Evolutionary conservation across 2,113 vertebrate genomes (phyloP).

Genomic region (Crotalus tigris): DNA sequence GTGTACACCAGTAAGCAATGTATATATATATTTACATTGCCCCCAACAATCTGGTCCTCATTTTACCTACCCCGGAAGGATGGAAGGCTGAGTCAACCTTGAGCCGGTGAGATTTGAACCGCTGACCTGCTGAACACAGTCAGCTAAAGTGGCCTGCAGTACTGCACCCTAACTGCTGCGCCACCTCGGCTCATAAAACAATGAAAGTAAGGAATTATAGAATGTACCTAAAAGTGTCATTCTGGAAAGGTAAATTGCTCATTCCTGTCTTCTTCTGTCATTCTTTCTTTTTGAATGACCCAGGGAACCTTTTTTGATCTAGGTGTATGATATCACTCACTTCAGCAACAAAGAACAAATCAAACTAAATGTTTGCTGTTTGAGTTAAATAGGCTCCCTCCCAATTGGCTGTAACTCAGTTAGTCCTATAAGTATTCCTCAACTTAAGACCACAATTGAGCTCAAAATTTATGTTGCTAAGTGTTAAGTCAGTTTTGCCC

Average conservation of each 20-base stretch:
- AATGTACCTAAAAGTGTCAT: neutral
- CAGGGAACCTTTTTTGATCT: neutral
- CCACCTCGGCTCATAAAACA: neutral
- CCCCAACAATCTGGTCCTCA: no score
- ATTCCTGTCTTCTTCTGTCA: neutral
- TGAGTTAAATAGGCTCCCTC: neutral
- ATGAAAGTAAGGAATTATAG: neutral
- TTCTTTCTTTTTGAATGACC: no score
- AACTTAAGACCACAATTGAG: neutral
- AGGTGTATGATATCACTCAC: neutral
- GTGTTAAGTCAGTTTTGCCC: neutral
- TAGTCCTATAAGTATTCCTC: neutral
- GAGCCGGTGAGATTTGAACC: no score
- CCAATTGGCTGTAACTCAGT: neutral
- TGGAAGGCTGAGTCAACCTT: no score
- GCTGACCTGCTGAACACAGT: no score
- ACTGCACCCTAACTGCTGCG: no score
- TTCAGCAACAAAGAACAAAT: neutral
- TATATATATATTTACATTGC: no score
- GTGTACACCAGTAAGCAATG: no score
- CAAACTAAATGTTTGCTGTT: neutral
- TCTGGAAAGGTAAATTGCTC: neutral
- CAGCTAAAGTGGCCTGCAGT: no score
- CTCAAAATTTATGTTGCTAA: neutral
- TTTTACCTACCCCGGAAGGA: no score